Base-by-base conservation (phyloP, 1,140 invertebrate genomes). In the Zaprionus gabonicus region DNA sequence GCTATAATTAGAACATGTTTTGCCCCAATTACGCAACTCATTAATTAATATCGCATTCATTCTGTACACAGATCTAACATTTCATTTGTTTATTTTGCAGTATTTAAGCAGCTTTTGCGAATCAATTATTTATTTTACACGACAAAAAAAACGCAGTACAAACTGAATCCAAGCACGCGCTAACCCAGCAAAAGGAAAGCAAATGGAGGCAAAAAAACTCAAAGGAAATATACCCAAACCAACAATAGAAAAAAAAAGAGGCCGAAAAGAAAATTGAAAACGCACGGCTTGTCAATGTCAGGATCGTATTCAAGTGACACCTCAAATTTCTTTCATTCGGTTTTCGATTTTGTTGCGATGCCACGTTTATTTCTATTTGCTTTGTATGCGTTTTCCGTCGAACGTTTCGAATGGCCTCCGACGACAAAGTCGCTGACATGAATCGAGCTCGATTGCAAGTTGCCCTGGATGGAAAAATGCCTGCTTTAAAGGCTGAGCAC, bases 111-210 rank as follows among this genome's bases (percentile, higher is more conserved):
- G 65, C 60, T 74, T 78, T 51, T n/a, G 20, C 27, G 31, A 69
- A 74, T 66, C 71, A 75, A 78, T 78, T 78, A 78, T 78, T 75
- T 71, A 64, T 75, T 69, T 53, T 2, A 23, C 9, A 28, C 15
- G 34, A 34, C 41, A 4, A 31, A 31, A 34, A 34, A 34, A 34
- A 34, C 7, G 2, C 6, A 27, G 7, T 13, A 6, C 38, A 28
- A n/a, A 25, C 58, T 49, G 49, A 62, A 64, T 57, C 44, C 51
- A 44, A 74, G 57, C 75, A 72, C 63, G 70, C 58, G 51, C 58
- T 71, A 28, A 49, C 58, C 36, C 55, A 46, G 49, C 71, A 70
- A 46, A 28, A 10, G 27, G 9, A 20, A 44, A 31, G 17, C n/a
- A n/a, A 7, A 6, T 20, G 20, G 20, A 20, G 20, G 20, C 20